Evolutionary conservation across 2,888 invertebrate species (phyloP), one percentile per base, ranked within the genome.

Genomic region (Metallyticus violacea): DNA sequence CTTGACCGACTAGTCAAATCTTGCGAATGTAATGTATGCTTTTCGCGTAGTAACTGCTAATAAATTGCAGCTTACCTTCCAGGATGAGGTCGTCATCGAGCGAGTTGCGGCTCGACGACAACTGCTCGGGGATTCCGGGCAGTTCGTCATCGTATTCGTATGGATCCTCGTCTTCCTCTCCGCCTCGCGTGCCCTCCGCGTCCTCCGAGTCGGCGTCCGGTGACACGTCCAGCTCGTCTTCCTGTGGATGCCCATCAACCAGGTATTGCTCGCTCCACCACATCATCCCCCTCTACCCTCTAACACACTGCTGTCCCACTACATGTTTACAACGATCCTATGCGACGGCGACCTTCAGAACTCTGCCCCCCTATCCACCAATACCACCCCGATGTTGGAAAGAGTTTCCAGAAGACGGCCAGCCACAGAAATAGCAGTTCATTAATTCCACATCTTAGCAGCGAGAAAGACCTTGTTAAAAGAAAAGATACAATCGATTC

Each of bases 91-190:
- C 89, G 78, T 90, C 90, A 81, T 90, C 89, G 85, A 90, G 81
- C 86, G 89, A 86, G 87, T 85, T 86, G 85, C 86, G 89, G 1
- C 26, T 62, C 22, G 85, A 3, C 26, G 77, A 77, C 7, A 25
- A 26, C 62, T 9, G 7, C 25, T n/a, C 28, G 15, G 85, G 80
- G 26, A 82, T 85, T 79, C 80, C 77, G 27, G 91, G 90, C 87
- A 92, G 91, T 87, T 92, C 92, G 79, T 92, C 92, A 90, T 93
- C 93, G 89, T 92, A 92, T 88, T 92, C 92, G 89, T 92, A 93
- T 7, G 91, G 92, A 89, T 92, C 92, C 88, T 92, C 92, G 7
- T 88, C 88, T 40, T 85, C 85, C 79, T 86, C 87, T 6, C 62
- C 87, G 62, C 62, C 85, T 28, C n/a, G 77, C 76, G n/a, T 26